Base-by-base conservation (phyloP, 2,888 invertebrate genomes). In the Cinara cedri region DNA sequence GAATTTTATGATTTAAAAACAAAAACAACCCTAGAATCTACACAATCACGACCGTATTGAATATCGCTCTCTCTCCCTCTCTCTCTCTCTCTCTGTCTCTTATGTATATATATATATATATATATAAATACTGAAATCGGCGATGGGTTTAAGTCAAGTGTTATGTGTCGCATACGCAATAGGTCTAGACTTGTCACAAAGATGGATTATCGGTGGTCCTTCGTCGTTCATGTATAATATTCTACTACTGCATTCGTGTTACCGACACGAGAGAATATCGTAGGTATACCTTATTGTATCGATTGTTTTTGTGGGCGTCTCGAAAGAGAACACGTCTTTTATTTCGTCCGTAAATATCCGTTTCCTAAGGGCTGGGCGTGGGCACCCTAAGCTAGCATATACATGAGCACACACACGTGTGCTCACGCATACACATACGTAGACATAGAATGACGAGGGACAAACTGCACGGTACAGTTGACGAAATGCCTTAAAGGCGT, bases 401-500 rank as follows among this genome's bases (percentile, higher is more conserved):
- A n/a, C n/a, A n/a, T n/a, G n/a, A n/a, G n/a, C 34, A 6, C 34
- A 6, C 34, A 34, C 34, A 34, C 34, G 34, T 34, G 3, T 34
- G 34, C 6, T 34, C 34, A 6, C 34, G 34, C 6, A 34, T 34
- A 34, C 34, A 34, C 34, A 34, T 6, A 34, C 34, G 34, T n/a
- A n/a, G n/a, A 34, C 34, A 19, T 19, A 34, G 11, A 57, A 65
- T 42, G 51, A 54, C 74, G 54, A 51, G 51, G 42, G 63, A 62
- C n/a, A 62, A n/a, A n/a, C n/a, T n/a, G n/a, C n/a, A n/a, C n/a
- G n/a, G n/a, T 26, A 4, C 10, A 51, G 51, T 63, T 75, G 44
- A 75, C 75, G 55, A 66, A 75, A 66, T 46, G 63, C 44, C 55
- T 55, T 42, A 54, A 57, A 75, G 66, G 75, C 44, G 75, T 54